These are phyloP conservation scores for Oegoconia quadripuncta DNA, from an alignment of 2,888 invertebrate species.

Conservation along the genomic window DNA sequence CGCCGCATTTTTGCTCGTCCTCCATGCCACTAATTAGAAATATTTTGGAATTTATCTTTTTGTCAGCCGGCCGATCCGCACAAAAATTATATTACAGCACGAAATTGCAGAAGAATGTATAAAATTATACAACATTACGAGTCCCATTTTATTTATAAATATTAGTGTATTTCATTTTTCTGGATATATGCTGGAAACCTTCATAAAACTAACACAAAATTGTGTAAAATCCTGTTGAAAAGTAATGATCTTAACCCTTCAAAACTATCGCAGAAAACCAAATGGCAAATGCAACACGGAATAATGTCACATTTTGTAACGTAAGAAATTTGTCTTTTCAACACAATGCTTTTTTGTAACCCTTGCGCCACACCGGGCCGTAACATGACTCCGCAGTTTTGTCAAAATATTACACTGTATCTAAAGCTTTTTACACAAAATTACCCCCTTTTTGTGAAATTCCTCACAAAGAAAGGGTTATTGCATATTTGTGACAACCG, in stretches of 20 bases:
- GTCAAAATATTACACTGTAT: constrained; percentile 72
- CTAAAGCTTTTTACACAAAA: constrained; percentile 46
- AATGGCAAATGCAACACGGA: too few relatives aligned
- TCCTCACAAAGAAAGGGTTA: constrained; percentile 46
- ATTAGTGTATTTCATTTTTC: too few relatives aligned
- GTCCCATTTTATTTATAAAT: too few relatives aligned
- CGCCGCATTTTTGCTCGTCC: constrained; percentile 52
- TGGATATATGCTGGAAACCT: too few relatives aligned
- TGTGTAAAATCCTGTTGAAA: too few relatives aligned
- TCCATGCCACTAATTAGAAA: constrained; percentile 65
- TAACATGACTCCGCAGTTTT: constrained; percentile 69
- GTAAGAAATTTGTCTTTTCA: constrained; percentile 29
- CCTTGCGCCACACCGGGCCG: constrained; percentile 43
- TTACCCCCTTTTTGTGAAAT: constrained; percentile 47
- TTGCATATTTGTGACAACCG: constrained; percentile 42
- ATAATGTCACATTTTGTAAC: constrained; percentile 27
- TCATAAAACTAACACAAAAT: too few relatives aligned
- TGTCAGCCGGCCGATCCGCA: constrained; percentile 22
- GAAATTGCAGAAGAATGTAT: too few relatives aligned
- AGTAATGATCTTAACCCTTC: not conserved
- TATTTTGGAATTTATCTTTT: constrained; percentile 63
- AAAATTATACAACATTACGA: too few relatives aligned
- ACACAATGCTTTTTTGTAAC: constrained; percentile 19
- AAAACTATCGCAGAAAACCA: too few relatives aligned
- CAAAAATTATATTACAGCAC: constrained; percentile 24